phyloP scores from a whole-genome alignment of 2,797 vertebrate genomes.

The Limnodromus scolopaceus region DNA sequence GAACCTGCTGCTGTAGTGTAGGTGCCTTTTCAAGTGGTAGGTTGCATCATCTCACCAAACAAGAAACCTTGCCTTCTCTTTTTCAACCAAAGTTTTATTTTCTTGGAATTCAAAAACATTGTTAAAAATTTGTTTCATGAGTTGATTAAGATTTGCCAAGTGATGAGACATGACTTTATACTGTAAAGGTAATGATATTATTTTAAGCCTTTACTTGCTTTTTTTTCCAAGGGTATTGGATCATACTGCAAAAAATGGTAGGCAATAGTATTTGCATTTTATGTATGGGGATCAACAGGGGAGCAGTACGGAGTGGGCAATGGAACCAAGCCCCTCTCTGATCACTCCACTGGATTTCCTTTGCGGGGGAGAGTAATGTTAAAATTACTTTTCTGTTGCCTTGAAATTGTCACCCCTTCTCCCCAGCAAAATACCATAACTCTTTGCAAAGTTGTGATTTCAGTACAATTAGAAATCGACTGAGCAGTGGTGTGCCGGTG shows the following conservation, averaged over 20 bases:
- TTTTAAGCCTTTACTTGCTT: neutral
- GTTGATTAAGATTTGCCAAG: neutral
- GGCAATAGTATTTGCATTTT: neutral
- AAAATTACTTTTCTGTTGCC: neutral
- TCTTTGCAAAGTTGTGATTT: neutral
- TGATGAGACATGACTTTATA: neutral
- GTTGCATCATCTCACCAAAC: neutral
- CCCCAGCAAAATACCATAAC: accelerated
- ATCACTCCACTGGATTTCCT: neutral
- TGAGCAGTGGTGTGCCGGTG: neutral
- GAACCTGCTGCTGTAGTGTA: neutral
- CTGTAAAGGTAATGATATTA: neutral
- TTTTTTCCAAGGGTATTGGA: neutral
- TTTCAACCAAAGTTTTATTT: neutral
- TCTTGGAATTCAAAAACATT: neutral
- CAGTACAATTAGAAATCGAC: neutral
- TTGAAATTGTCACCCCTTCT: neutral
- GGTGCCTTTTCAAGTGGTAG: neutral
- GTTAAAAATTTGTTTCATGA: neutral
- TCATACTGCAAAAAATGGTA: neutral
- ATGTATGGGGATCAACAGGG: neutral
- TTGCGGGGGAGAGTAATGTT: neutral
- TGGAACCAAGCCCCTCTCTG: neutral
- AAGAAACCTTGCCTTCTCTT: neutral
- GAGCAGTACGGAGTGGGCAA: neutral